phyloP scores from a whole-genome alignment of 2,797 vertebrate species.

The Rhynchotus rufescens region DNA sequence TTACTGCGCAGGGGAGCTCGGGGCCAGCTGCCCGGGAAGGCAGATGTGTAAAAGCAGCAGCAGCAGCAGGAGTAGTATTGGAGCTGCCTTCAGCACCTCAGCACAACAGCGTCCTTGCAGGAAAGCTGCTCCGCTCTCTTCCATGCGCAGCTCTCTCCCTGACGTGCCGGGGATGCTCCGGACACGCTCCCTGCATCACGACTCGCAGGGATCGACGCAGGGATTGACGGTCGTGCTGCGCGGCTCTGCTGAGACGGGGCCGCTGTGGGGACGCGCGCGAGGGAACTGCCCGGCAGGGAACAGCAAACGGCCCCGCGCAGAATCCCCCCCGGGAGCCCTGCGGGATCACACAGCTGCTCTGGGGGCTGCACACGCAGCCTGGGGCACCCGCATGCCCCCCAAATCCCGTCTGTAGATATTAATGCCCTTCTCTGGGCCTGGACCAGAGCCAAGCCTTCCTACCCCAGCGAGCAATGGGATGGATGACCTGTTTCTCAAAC shows the following conservation, averaged over 20 bases:
- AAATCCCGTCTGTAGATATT: conserved; percentile 26
- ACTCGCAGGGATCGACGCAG: background rate
- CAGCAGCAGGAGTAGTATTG: too few species aligned
- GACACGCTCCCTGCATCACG: background rate
- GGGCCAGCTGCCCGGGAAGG: background rate
- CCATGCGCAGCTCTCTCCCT: background rate
- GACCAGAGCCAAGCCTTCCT: background rate
- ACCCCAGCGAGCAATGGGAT: conserved; percentile 23
- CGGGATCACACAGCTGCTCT: background rate
- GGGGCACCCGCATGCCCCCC: background rate
- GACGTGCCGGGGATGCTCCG: background rate
- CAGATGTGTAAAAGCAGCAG: background rate
- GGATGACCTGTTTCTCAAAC: conserved; percentile 36
- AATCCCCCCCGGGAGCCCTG: background rate
- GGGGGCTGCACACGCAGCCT: background rate
- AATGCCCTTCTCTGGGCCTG: background rate
- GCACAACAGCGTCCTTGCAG: background rate
- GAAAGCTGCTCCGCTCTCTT: background rate
- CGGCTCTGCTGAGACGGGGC: background rate
- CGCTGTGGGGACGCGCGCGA: background rate
- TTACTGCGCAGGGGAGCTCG: background rate
- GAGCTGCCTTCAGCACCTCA: background rate
- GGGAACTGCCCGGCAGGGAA: background rate
- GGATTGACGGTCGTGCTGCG: too few species aligned
- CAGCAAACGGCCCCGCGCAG: background rate